phyloP scores from a whole-genome alignment of 2,797 vertebrate species.

The Chaenodraco wilsoni region DNA sequence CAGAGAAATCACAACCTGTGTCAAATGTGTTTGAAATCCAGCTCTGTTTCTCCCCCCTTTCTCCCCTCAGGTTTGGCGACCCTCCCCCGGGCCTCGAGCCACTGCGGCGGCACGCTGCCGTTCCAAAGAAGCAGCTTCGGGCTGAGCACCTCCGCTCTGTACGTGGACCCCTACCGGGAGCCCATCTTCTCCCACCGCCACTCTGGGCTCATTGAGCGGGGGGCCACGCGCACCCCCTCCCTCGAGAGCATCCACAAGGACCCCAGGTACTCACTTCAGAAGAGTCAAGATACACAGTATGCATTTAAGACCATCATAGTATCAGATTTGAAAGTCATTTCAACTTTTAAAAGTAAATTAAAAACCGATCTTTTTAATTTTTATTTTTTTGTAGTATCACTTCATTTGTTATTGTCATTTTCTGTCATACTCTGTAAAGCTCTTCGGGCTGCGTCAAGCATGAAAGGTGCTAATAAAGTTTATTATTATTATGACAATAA shows the following conservation, averaged over 20 bases:
- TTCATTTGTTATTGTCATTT: no score
- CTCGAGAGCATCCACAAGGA: constrained; percentile 98
- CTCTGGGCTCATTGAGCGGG: constrained; percentile 84
- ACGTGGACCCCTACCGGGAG: constrained; percentile 90
- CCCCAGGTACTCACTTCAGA: constrained; percentile 86
- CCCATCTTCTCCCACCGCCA: constrained; percentile 85
- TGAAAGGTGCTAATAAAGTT: no score
- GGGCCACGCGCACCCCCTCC: constrained; percentile 90
- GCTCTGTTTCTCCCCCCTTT: accelerated
- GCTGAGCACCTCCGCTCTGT: constrained; percentile 88
- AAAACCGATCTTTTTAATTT: no score
- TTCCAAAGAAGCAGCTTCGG: constrained; percentile 95
- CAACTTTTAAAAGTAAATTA: no score
- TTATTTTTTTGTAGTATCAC: no score
- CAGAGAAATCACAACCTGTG: neutral
- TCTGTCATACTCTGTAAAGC: no score
- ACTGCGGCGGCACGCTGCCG: constrained; percentile 92
- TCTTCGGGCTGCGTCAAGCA: no score
- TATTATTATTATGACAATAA: no score
- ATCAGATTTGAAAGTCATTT: no score
- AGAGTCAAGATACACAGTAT: neutral
- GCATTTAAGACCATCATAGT: no score
- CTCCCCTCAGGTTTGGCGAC: constrained; percentile 87
- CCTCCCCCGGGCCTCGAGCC: constrained; percentile 92
- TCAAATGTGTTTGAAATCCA: neutral